Evolutionary conservation across 2,888 invertebrate genomes (phyloP).

Genomic region (Cantharis rufa): DNA sequence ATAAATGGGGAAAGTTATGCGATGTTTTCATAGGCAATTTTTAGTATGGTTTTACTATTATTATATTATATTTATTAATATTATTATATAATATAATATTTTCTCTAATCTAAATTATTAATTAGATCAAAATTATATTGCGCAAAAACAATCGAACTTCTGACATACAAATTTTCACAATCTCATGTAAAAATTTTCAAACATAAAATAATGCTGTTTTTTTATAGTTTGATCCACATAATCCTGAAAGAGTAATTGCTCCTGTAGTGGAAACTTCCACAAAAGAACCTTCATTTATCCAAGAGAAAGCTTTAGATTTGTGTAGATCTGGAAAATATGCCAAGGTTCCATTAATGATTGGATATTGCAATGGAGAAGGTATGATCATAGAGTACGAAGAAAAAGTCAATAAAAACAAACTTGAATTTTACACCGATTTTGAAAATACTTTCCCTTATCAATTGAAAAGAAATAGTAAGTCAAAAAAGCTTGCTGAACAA

Average conservation of each 20-base stretch:
- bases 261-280: constrained; percentile 40
- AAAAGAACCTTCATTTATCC: constrained; percentile 43
- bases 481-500: constrained; percentile 47
- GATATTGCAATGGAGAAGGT: constrained; percentile 45
- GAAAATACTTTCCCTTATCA: constrained; percentile 49
- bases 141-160: too few species aligned
- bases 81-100: too few species aligned
- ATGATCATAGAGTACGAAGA: background rate
- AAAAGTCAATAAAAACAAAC: background rate
- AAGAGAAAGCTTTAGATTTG: constrained; percentile 42
- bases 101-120: too few species aligned
- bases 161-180: too few species aligned
- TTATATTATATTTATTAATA: too few species aligned
- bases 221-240: background rate
- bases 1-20: too few species aligned
- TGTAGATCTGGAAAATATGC: constrained; percentile 45
- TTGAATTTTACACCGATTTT: constrained; percentile 36
- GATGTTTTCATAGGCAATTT: too few species aligned
- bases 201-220: too few species aligned
- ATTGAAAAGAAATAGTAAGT: constrained; percentile 39
- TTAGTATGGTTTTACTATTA: too few species aligned
- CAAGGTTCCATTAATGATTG: constrained; percentile 50
- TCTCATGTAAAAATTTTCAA: too few species aligned
- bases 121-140: too few species aligned
- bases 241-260: background rate